phyloP scores from a whole-genome alignment of 2,113 vertebrate species.

The Petrocephalus microphthalmus region DNA sequence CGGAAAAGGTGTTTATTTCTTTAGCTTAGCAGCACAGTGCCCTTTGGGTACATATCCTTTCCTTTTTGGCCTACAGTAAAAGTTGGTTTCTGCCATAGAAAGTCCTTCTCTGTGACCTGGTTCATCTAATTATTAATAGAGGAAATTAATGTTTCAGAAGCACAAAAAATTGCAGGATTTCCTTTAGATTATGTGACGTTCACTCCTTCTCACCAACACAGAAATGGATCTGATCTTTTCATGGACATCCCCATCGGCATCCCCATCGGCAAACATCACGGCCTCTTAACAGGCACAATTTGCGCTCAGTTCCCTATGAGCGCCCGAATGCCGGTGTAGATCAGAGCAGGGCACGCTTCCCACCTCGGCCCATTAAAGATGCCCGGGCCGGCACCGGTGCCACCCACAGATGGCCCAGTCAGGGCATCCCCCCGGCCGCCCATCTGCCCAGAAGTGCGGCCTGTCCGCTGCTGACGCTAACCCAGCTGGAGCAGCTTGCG shows the following conservation, averaged over 20 bases:
- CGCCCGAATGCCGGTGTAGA: no score
- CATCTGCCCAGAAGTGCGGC: constrained; percentile 59
- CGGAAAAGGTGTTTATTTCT: background rate
- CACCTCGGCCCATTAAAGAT: background rate
- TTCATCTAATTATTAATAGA: background rate
- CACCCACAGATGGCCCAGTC: constrained; percentile 41
- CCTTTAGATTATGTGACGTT: background rate
- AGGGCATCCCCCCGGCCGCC: constrained; percentile 36
- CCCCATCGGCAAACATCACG: background rate
- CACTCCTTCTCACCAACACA: background rate
- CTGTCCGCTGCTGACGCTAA: constrained; percentile 41
- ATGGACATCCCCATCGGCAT: no score
- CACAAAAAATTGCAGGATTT: no score
- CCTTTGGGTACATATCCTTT: background rate
- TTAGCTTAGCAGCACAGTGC: background rate
- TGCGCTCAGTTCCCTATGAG: background rate
- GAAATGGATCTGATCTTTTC: background rate
- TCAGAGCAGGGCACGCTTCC: background rate
- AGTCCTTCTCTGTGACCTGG: background rate
- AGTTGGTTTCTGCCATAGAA: background rate
- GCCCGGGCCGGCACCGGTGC: background rate
- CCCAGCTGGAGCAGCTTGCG: constrained; percentile 37
- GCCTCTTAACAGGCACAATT: background rate
- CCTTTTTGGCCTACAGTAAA: no score
- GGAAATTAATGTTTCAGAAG: background rate